Evolutionary conservation across 2,797 vertebrate genomes (phyloP).

Genomic region (Brachyalestes nurse): DNA sequence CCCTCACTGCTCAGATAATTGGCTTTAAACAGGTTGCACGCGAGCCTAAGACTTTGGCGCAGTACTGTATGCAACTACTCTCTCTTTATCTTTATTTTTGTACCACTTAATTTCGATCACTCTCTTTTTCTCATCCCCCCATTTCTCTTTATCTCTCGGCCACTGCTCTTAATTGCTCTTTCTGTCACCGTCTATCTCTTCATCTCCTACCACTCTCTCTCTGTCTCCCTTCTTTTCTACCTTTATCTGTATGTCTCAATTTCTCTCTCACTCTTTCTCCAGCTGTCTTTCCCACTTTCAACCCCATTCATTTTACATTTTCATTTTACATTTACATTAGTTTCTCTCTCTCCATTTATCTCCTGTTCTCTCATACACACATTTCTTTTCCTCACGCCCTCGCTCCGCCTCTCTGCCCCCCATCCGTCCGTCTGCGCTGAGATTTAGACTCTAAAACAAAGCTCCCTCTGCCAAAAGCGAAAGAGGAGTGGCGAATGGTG

Average conservation of each 20-base stretch:
- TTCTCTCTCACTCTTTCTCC: neutral
- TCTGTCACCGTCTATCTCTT: constrained; percentile 10
- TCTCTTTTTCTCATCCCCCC: too few species aligned
- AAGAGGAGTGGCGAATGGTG: constrained; percentile 38
- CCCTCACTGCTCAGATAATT: too few species aligned
- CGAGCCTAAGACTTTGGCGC: too few species aligned
- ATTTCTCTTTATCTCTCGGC: too few species aligned
- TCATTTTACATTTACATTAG: neutral
- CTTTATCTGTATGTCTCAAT: neutral
- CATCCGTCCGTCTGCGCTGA: neutral
- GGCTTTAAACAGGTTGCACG: too few species aligned
- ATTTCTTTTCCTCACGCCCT: constrained; percentile 8
- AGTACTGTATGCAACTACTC: neutral
- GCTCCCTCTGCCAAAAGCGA: constrained; percentile 18
- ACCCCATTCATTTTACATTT: neutral
- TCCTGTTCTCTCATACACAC: neutral
- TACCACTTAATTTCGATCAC: neutral
- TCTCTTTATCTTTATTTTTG: neutral
- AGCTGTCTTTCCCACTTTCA: neutral
- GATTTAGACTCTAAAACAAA: constrained; percentile 44
- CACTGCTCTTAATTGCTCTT: neutral
- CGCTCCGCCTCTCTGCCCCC: constrained; percentile 37
- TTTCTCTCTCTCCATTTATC: neutral
- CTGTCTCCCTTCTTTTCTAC: neutral
- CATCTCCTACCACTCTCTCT: too few species aligned